Base-by-base conservation (phyloP, 1,140 invertebrate genomes). In the Trachymyrmex septentrionalis region DNA sequence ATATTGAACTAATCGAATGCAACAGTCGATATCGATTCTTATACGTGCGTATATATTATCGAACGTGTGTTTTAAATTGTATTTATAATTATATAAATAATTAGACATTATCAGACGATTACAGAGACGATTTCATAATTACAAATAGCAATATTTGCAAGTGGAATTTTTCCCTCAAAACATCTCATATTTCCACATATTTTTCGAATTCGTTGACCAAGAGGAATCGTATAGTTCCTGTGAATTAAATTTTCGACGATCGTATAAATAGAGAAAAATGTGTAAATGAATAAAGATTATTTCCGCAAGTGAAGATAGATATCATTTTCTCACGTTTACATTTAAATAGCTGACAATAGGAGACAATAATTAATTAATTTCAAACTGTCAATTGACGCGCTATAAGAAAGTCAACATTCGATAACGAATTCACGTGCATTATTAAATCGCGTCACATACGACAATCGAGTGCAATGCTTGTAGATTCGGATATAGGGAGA, bases 11-110 rank as follows among this genome's bases (percentile, higher is more conserved):
- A 82, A 82, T 82, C 80, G 27, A 61, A 19, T 63, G 55, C 67
- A 73, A 84, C 38, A 73, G 69, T 84, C 80, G 55, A 84, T 75
- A 73, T 73, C 80, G 24, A 73, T 84, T 38, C 69, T 4, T 38
- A 38, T 38, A 24, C 27, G 38, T 38, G 9, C 10, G 19, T 48
- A 82, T 48, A 82, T 30, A 21, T 63, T 48, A 21, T 50, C 3
- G n/a, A n/a, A 19, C 6, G 16, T 16, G 0, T 71, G 57, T 81
- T 71, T 34, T 48, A 21, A 6, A 24, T 24, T 44, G 0, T 16
- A 50, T 34, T 73, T 84, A 50, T 63, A 16, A 71, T 55, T 27
- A 59, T n/a, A n/a, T 4, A n/a, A 30, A n/a, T 10, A 5, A 2
- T 16, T 34, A 53, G n/a, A 16, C n/a, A n/a, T 27, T 24, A 59